These are phyloP conservation scores for Candidula unifasciata DNA, from an alignment of 2,888 invertebrate species.

Conservation along the genomic window DNA sequence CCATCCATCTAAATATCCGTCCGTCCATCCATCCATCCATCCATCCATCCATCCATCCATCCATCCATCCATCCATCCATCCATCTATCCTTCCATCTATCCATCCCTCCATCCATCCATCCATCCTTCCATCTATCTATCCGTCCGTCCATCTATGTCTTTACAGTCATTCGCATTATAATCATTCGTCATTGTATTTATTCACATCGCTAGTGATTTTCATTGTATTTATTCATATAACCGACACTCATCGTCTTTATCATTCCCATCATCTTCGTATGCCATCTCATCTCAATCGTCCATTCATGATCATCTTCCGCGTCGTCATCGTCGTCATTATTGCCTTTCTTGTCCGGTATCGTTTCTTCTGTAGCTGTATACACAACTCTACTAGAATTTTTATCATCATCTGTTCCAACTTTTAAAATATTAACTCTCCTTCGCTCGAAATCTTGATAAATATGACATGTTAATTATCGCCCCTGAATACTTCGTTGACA, in stretches of 20 bases:
- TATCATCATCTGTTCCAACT: no score
- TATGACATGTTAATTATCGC: slow-evolving; percentile 16
- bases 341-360: no score
- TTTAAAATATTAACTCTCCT: background rate
- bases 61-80: background rate
- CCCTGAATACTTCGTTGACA: background rate
- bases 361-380: no score
- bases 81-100: slow-evolving; percentile 9
- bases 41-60: background rate
- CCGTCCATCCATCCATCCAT: no score
- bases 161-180: no score
- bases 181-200: background rate
- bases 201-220: background rate
- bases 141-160: background rate
- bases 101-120: slow-evolving; percentile 2
- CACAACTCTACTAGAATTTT: no score
- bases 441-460: background rate
- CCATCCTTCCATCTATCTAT: background rate
- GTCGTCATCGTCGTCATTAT: background rate
- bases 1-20: no score
- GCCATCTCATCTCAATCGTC: background rate
- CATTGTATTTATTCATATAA: no score
- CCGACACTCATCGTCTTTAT: background rate
- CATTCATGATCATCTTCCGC: background rate
- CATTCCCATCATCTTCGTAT: background rate